phyloP scores from a whole-genome alignment of 2,113 vertebrate species.

The Oceanites oceanicus region DNA sequence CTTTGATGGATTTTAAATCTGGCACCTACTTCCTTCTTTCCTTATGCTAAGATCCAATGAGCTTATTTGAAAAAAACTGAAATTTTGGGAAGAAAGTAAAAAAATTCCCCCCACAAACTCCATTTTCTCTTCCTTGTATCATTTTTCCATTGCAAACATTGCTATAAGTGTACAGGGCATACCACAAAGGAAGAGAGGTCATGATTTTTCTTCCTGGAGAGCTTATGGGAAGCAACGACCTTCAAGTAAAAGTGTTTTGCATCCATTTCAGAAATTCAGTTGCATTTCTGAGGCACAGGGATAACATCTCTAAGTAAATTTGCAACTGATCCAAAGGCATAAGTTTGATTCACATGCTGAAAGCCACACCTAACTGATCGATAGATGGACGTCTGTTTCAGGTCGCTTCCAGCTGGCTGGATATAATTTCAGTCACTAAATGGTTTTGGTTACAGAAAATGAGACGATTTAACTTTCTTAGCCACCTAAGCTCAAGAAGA shows the following conservation, averaged over 20 bases:
- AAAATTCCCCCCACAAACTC: background rate
- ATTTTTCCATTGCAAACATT: background rate
- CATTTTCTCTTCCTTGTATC: background rate
- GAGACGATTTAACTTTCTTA: background rate
- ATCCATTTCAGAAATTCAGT: background rate
- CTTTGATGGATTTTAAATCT: background rate
- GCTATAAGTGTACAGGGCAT: background rate
- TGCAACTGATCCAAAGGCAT: background rate
- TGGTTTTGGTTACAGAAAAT: background rate
- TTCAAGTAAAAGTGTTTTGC: background rate
- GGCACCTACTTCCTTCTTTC: background rate
- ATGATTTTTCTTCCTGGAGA: background rate
- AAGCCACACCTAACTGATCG: background rate
- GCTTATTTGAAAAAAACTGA: background rate
- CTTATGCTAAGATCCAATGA: background rate
- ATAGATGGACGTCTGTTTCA: fast-evolving
- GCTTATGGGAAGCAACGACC: background rate
- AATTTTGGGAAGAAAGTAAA: background rate
- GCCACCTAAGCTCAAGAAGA: background rate
- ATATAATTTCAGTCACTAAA: background rate
- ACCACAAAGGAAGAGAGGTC: background rate
- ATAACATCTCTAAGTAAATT: background rate
- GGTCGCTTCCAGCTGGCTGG: background rate
- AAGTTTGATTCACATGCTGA: background rate
- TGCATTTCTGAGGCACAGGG: background rate